phyloP scores from a whole-genome alignment of 2,797 vertebrate species.

The Malurus splendens region DNA sequence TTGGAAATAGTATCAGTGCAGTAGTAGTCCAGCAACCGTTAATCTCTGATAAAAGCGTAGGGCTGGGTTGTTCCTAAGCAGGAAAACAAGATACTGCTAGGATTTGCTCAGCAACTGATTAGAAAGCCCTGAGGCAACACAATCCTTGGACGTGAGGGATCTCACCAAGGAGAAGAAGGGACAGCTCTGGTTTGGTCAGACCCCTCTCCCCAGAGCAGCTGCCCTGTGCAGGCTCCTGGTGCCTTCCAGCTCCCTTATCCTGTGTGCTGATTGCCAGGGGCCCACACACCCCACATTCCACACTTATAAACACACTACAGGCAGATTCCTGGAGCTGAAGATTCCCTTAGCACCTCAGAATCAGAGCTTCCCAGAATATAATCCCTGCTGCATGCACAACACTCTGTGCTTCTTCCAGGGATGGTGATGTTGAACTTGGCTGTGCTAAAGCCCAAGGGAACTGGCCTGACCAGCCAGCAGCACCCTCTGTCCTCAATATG shows the following conservation, averaged over 20 bases:
- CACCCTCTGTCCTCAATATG: accelerated
- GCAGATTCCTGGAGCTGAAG: background rate
- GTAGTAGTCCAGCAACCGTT: background rate
- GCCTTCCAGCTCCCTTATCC: background rate
- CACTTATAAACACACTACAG: background rate
- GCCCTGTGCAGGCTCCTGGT: background rate
- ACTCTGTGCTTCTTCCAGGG: background rate
- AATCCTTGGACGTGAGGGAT: background rate
- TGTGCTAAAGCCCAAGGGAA: background rate
- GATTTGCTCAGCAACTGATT: background rate
- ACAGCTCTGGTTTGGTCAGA: background rate
- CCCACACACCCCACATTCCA: no score
- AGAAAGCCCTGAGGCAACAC: background rate
- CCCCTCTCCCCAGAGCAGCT: background rate
- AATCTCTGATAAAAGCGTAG: background rate
- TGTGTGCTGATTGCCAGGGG: accelerated
- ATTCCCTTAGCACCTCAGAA: background rate
- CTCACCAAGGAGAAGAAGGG: background rate
- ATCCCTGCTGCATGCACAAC: background rate
- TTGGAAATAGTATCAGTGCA: background rate
- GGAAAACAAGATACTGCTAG: background rate
- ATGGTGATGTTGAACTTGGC: background rate
- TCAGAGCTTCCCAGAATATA: background rate
- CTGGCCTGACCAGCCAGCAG: background rate
- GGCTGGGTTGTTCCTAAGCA: background rate